phyloP scores from a whole-genome alignment of 2,888 invertebrate species.

The Caenorhabditis zanzibari region DNA sequence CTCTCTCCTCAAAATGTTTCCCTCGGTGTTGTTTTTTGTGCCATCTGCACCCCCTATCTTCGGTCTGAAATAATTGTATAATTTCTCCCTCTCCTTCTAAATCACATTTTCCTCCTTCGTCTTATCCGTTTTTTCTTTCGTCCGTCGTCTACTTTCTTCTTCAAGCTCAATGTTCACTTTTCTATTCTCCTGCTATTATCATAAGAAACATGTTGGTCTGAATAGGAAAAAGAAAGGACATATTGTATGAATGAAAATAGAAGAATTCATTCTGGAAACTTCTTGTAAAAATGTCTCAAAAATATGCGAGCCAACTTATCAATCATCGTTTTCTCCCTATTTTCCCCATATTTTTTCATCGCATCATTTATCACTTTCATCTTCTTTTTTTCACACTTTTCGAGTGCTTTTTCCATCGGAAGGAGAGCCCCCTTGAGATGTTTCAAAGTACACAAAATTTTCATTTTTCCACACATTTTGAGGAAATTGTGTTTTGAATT shows the following conservation, averaged over 20 bases:
- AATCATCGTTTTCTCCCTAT: conserved; percentile 33
- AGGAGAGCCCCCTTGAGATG: conserved; percentile 37
- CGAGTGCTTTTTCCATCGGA: conserved; percentile 2
- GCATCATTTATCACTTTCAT: conserved; percentile 46
- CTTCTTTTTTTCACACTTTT: conserved; percentile 29
- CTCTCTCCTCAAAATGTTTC: conserved; percentile 5
- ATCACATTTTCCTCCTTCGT: conserved; percentile 42
- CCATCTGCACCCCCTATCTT: conserved; percentile 40
- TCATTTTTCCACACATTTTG: background rate
- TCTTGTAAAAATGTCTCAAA: background rate
- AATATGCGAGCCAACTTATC: conserved; percentile 18
- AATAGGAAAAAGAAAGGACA: background rate
- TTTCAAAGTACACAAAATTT: conserved; percentile 36
- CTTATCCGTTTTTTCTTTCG: too few species aligned
- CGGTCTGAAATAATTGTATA: conserved; percentile 55
- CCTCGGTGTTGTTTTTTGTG: conserved; percentile 39
- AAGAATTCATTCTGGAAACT: background rate
- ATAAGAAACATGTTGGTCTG: too few species aligned
- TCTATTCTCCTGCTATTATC: background rate
- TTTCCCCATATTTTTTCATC: conserved; percentile 17
- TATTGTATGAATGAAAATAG: background rate
- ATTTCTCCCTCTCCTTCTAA: conserved; percentile 43
- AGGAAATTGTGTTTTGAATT: conserved; percentile 4
- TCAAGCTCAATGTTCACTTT: conserved; percentile 44
- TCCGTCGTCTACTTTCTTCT: background rate